A percentile compares a stretch with the other conserved stretches of the same genome.
These are phyloP conservation scores for Phoxinus phoxinus DNA, from an alignment of 2,113 vertebrate genomes.

Conservation along the genomic window DNA sequence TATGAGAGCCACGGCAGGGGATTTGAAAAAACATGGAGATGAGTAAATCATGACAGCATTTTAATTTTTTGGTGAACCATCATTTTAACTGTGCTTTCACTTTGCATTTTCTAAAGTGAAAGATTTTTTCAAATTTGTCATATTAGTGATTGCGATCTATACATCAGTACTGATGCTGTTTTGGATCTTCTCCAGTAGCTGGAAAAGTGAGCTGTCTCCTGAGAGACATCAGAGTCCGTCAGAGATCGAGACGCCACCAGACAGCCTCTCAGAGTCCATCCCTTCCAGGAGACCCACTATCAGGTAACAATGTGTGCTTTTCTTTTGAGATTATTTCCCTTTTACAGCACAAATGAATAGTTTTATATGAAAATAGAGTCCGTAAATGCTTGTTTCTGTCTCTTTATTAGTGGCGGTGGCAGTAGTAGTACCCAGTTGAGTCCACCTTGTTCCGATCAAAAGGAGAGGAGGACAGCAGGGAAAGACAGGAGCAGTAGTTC, in stretches of 20 bases:
- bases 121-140: not conserved
- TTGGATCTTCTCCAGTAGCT: constrained; percentile 63
- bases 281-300: constrained; percentile 79
- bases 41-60: not conserved
- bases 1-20: not conserved
- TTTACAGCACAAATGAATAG: not conserved
- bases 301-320: constrained; percentile 73
- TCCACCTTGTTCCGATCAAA: constrained; percentile 74
- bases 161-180: not conserved
- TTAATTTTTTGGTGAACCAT: not conserved
- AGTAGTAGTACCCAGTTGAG: constrained; percentile 80
- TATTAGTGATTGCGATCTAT: not conserved
- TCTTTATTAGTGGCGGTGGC: constrained; percentile 63
- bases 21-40: not conserved
- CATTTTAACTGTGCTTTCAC: not conserved
- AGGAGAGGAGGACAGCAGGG: constrained; percentile 66
- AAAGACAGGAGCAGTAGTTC: constrained; percentile 74
- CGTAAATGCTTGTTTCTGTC: not conserved
- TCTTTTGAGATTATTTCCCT: not conserved
- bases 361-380: not conserved
- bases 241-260: constrained; percentile 72
- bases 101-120: not conserved
- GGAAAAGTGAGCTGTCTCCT: constrained; percentile 74
- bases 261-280: constrained; percentile 81
- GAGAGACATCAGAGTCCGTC: constrained; percentile 64